Base-by-base conservation (phyloP, 1,140 invertebrate genomes). In the Holotrichia oblita region DNA sequence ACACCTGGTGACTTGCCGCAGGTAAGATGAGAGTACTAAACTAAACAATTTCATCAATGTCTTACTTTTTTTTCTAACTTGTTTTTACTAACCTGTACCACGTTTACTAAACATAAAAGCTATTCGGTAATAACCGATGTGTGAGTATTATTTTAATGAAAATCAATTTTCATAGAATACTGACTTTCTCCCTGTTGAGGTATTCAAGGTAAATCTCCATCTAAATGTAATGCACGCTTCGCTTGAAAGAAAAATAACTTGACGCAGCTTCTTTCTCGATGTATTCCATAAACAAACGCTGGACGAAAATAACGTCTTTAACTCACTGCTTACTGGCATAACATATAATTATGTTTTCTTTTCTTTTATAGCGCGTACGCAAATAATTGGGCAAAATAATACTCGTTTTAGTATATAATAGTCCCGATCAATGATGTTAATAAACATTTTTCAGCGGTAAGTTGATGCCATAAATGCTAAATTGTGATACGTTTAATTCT, bases 1-100 rank as follows among this genome's bases (percentile, higher is more conserved):
- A 90, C 91, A 34, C 89, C 90, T 6, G 89, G 89, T 80, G 90
- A 92, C 83, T 87, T 91, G 75, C 90, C 90, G 61, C 91, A 91
- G 87, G 91, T 92, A 74, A 74, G 12, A 7, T 41, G n/a, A 69
- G 24, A n/a, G 8, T 17, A 69, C 24, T 69, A 22, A 7, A 8
- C 22, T 22, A 69, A 22, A 22, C 24, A 48, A 17, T 17, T 48
- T 48, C 1, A 48, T 17, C n/a, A 14, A 8, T 14, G 44, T 17
- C 44, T 48, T 48, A 14, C 7, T 48, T 48, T 48, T 48, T 17
- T 48, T 48, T 48, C 7, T 17, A 48, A 48, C 2, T 3, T 48
- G n/a, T 48, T 2, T 48, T 2, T 48, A 14, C n/a, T 48, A 14
- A 48, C 10, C n/a, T 17, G 10, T 48, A 48, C 44, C 44, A 48